Base-by-base conservation (phyloP, 1,140 invertebrate genomes). In the Trichoplusia ni region DNA sequence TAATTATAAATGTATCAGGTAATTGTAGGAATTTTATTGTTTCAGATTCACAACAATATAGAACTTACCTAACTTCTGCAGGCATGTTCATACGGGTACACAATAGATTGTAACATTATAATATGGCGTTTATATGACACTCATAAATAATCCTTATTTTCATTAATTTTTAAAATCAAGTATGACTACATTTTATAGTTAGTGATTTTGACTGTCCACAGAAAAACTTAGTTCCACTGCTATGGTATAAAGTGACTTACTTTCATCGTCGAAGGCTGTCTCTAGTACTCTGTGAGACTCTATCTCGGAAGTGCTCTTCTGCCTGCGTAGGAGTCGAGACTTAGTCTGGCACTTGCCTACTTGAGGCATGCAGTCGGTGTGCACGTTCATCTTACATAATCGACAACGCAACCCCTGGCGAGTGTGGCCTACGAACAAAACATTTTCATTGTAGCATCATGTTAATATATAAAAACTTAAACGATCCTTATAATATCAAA, bases 361-460 rank as follows among this genome's bases (percentile, higher is more conserved):
- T 89, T 94, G 95, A 35, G 94, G 94, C 92, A 94, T 95, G 84
- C 97, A 98, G 81, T 98, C 97, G 9, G 95, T 93, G 90, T 98
- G 97, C 13, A 97, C 95, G 89, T 98, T 98, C 84, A 96, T 94
- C 86, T 98, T 98, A 84, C 97, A 98, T 51, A 97, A 92, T 29
- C 96, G 93, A 87, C 97, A 98, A 68, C 97, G 95, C 4, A 98
- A 89, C 2, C 97, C 97, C 90, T 98, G 97, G n/a, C 96, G 92
- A 14, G 96, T 97, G 88, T 98, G 97, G 16, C 97, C 97, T 97
- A 42, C 4, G 16, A 33, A 53, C 31, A 64, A 44, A 35, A 14
- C 2, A n/a, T n/a, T n/a, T n/a, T n/a, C n/a, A n/a, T n/a, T n/a
- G n/a, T n/a, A 38, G 4, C 4, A 33, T 5, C 16, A 31, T 27